Percentiles rank a stretch among this genome's conserved stretches.
Conservation (phyloP, 2,888 invertebrate species). For the Hydraecia micacea region DNA sequence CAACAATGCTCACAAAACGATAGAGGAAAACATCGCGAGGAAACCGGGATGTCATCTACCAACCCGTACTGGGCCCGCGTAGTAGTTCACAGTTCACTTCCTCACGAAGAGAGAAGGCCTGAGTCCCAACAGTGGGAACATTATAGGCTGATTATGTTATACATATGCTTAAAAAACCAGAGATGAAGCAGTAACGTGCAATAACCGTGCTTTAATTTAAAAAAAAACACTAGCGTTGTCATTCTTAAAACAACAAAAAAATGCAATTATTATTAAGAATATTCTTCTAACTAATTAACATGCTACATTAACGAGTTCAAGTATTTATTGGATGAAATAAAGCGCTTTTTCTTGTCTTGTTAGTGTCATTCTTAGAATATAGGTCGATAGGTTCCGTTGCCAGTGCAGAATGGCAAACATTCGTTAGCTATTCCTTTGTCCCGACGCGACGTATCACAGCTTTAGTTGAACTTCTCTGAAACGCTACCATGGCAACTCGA, state of each 20-base stretch:
- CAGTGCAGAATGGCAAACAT: conserved; percentile 74
- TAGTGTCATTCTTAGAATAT: conserved; percentile 58
- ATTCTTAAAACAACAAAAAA: neutral
- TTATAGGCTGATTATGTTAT: neutral
- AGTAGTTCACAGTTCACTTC: too few relatives aligned
- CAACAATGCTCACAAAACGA: neutral
- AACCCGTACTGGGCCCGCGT: too few relatives aligned
- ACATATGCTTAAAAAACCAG: neutral
- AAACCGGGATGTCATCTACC: too few relatives aligned
- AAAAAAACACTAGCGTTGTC: neutral
- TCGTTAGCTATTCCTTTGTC: conserved; percentile 79
- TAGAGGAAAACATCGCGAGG: neutral
- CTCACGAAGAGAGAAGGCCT: too few relatives aligned
- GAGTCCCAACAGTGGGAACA: too few relatives aligned
- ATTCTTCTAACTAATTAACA: neutral
- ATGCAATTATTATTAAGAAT: neutral
- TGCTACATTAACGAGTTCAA: neutral
- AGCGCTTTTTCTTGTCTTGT: conserved; percentile 37
- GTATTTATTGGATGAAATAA: conserved; percentile 21
- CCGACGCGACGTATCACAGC: conserved; percentile 58
- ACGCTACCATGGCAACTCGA: conserved; percentile 25
- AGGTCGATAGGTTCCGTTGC: conserved; percentile 69
- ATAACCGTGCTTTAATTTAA: neutral
- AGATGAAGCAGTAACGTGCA: neutral
- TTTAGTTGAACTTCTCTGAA: conserved; percentile 33